Base-by-base conservation (phyloP, 1,140 invertebrate genomes). In the Orussus abietinus region DNA sequence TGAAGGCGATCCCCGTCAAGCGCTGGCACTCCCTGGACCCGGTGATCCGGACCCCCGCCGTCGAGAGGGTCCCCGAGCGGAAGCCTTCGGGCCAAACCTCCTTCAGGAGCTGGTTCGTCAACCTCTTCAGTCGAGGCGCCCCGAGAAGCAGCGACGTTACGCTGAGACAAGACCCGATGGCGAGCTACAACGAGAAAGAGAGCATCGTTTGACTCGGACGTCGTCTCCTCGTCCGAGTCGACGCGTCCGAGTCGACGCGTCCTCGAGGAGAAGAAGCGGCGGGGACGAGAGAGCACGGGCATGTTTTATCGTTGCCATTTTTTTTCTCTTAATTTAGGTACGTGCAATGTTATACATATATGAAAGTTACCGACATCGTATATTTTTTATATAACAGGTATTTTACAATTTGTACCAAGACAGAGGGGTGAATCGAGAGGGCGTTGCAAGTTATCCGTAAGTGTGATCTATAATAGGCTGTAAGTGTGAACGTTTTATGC, bases 21-120 rank as follows among this genome's bases (percentile, higher is more conserved):
- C 77, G 83, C 53, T 89, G 85, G 82, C 80, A 79, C 50, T 89
- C 86, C n/a, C 68, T 88, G 14, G 86, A 89, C 73, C 78, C 80
- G 48, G 72, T 84, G 13, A 76, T 75, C 55, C 72, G 59, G 55
- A 78, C 57, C 53, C 66, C 61, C 51, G 28, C 41, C 41, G 40
- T 56, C 50, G 62, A 74, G 60, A 60, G 62, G 37, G 68, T 76
- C 37, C 53, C 64, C 5, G 72, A 73, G 26, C 75, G 77, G 49
- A 77, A 77, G 45, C 66, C 62, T 6, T 69, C 69, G 6, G 62
- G 65, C 12, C 76, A 78, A 38, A 76, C 73, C 53, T 78, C 77
- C 4, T 69, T 86, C 26, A 77, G 78, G 45, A 80, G 77, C 40
- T 87, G 84, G 82, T 60, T 87, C 18, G 75, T 82, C 11, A 81